Base-by-base conservation (phyloP, 1,140 invertebrate genomes). In the Xylocopa sonorina region DNA sequence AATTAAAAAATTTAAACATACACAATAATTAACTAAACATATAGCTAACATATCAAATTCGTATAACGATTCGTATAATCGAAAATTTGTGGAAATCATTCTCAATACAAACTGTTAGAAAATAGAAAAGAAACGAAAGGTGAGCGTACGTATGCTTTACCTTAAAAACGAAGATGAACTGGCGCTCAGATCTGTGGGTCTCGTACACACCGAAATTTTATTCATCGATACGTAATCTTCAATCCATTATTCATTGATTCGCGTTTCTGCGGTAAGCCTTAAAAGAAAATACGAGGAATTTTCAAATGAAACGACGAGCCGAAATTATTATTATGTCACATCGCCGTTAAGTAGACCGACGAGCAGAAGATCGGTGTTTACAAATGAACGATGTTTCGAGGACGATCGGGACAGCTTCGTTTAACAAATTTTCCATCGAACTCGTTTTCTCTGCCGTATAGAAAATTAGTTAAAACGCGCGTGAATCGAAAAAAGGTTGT, bases 311-410 rank as follows among this genome's bases (percentile, higher is more conserved):
- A 55, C 10, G 24, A 55, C 21, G 3, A 38, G n/a, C 48, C 62
- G 18, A 78, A 81, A 29, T 50, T 38, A n/a, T 64, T 21, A 38
- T 51, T 76, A 16, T 14, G 34, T 84, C 67, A 67, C 76, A 63
- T 79, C 67, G 51, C 76, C 32, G 55, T 4, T 24, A 27, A 58
- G 50, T 38, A n/a, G 32, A 64, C 46, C 32, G 10, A 71, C 43
- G 53, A 62, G 51, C 6, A n/a, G 29, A 62, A 16, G 53, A 21
- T 79, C 66, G 24, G 18, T 7, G 14, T 76, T 80, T 76, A 76
- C 81, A 84, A 80, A 62, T 84, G 78, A 84, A 76, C 16, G 43
- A 67, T 57, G 21, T 29, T n/a, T 32, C 43, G 27, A 46, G 21
- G 24, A 1, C 2, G 12, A 34, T 73, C 57, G 34, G 21, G 21